Evolutionary conservation across 1,140 invertebrate species (phyloP).

Genomic region (Drosophila bocqueti): DNA sequence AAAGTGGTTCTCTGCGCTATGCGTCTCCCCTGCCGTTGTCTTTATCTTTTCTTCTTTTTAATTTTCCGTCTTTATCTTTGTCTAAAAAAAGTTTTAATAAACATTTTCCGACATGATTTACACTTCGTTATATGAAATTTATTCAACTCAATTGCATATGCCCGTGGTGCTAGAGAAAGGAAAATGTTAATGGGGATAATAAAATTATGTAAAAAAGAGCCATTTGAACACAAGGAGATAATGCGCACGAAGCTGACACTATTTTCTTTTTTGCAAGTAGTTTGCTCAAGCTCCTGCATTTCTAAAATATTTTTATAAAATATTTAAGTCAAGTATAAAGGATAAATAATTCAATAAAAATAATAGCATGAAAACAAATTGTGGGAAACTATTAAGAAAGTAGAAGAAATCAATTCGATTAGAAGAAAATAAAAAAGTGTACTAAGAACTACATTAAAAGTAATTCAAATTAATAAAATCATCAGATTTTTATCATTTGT

Average conservation of each 20-base stretch:
- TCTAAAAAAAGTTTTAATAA: slow-evolving; percentile 64
- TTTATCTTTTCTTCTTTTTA: slow-evolving; percentile 1
- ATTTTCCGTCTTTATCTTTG: slow-evolving; percentile 11
- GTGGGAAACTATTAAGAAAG: neutral
- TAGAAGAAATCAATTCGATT: neutral
- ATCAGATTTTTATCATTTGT: neutral
- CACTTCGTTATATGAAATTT: slow-evolving; percentile 38
- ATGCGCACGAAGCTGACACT: neutral
- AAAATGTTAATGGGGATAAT: slow-evolving; percentile 19
- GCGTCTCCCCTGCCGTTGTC: slow-evolving; percentile 8
- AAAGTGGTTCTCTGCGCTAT: slow-evolving; percentile 40
- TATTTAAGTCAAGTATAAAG: neutral
- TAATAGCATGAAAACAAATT: no score
- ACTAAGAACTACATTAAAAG: neutral
- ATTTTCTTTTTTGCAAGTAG: neutral
- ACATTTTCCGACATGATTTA: slow-evolving; percentile 64
- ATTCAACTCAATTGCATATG: slow-evolving; percentile 21
- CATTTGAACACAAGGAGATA: slow-evolving; percentile 6
- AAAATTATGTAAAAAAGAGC: slow-evolving; percentile 25
- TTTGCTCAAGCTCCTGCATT: neutral
- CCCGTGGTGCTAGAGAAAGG: neutral
- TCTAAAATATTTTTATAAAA: neutral
- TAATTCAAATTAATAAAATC: neutral
- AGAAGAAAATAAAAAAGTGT: no score
- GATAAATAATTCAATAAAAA: no score